Evolutionary conservation across 2,113 vertebrate species (phyloP), one percentile per base, ranked within the genome.

Genomic region (Charina bottae): DNA sequence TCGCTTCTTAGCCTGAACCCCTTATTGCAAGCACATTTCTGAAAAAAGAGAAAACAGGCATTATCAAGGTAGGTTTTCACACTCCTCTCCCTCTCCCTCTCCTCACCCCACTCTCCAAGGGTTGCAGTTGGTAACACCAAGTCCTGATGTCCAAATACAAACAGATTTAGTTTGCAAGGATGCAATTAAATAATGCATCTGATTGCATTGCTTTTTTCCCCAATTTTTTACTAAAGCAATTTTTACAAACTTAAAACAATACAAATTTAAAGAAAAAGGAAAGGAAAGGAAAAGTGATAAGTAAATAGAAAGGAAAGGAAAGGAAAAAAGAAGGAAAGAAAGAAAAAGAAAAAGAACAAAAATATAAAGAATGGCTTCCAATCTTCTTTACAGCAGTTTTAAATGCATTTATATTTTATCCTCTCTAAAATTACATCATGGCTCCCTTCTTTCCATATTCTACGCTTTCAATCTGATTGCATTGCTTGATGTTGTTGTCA

Each of bases 1-100:
- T 96, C 94, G 15, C 94, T 46, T 0, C 94, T 93, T 26, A 98
- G 96, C 28, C 0, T 93, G 92, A 98, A 99, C 46, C 98, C 99
- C 0, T 7, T 93, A 54, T 93, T 72, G 93, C 99, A 99, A 90
- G 94, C 97, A 95, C 99, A 99, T 1, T 94, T 95, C 99, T 99
- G 96, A 17, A 87, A 93, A 93, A 91, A 1, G 87, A 90, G 94
- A 78, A 78, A 78, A 78, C 33, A 42, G 33, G 17, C 33, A 42
- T 42, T 37, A 37, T 42, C 17, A 21, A 78, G 8, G 7, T 78
- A 78, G 37, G 37, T 37, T 78, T 42, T 23, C 72, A 78, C 33
- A 42, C 49, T 42, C 7, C 37, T 21, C 33, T 37, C 68, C 15
- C 21, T 37, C 33, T 78, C 42, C 42, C 42, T 42, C n/a, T n/a